A percentile compares a stretch with the other conserved stretches of the same genome.
Conservation (phyloP, 2,888 invertebrate genomes). For the Choristoneura rosaceana region DNA sequence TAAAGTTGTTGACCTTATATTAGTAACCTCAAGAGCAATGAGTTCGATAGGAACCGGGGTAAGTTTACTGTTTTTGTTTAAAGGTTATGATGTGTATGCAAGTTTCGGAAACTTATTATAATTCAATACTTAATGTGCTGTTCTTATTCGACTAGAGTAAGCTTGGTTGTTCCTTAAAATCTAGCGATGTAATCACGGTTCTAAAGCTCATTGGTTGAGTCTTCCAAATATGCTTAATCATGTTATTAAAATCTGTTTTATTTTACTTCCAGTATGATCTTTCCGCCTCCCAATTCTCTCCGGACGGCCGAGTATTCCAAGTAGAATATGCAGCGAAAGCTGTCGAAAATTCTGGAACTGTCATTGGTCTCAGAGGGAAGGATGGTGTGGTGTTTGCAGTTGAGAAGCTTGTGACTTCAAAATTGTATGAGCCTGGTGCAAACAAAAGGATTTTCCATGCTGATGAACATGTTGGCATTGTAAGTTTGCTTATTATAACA, state of each 20-base stretch:
- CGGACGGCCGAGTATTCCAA: constrained; percentile 99
- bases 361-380: constrained; percentile 96
- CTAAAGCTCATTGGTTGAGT: neutral
- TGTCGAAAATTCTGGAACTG: constrained; percentile 98
- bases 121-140: neutral
- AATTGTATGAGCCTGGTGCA: constrained; percentile 96
- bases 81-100: constrained; percentile 53
- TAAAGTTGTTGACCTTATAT: constrained; percentile 34
- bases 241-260: constrained; percentile 42
- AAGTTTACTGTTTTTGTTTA: constrained; percentile 73
- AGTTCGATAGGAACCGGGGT: constrained; percentile 98
- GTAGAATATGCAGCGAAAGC: constrained; percentile 99
- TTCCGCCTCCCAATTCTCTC: constrained; percentile 99
- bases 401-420: constrained; percentile 97
- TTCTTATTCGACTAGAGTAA: neutral
- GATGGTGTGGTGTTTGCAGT: constrained; percentile 99
- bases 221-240: constrained; percentile 49
- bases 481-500: constrained; percentile 61
- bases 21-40: constrained; percentile 84
- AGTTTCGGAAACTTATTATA: neutral
- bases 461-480: constrained; percentile 98
- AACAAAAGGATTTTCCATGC: constrained; percentile 96
- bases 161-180: neutral
- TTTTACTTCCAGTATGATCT: constrained; percentile 94
- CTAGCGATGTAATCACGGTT: neutral